Evolutionary conservation across 2,797 vertebrate species (phyloP), one percentile per base, ranked within the genome.

Genomic region (Percopsis omiscomaycus): DNA sequence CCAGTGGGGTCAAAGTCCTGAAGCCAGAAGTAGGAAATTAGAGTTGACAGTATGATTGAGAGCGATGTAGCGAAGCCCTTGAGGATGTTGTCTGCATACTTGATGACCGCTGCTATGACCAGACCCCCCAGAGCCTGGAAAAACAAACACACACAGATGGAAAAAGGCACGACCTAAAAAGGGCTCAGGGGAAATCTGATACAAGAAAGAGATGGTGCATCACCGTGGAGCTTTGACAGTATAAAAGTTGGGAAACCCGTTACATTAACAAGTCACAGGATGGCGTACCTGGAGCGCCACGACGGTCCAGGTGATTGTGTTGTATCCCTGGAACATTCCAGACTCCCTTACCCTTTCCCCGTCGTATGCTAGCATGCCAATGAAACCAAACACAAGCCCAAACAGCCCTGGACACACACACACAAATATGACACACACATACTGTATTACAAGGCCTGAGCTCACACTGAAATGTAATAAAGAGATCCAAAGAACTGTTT

Each of bases 241-340:
- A 50, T 10, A 32, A 57, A 45, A 49, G 30, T 11, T 46, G 27
- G 28, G 50, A 9, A 22, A 4, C n/a, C 11, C 55, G 16, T 11
- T 32, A 8, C 45, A 59, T 14, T 53, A 64, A 44, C 48, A 3
- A 5, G 47, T 47, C 12, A 3, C 9, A 10, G n/a, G 9, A 11
- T 28, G 54, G 11, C 13, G 73, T 90, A 99, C 98, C 96, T 99
- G 98, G 49, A 99, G 91, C 46, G 92, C 81, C 32, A 99, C 96
- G 1, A 99, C 98, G 16, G 91, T 89, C 94, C 96, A 99, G 50
- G 98, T 99, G 86, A 99, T 73, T 0, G 83, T 90, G 88, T 94
- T 99, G 91, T 98, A 99, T 56, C 97, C 97, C 91, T 99, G 98
- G 88, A 99, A 97, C 94, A 99, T 95, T 68, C 98, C 98, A 1